A percentile compares a stretch with the other conserved stretches of the same genome.
These are phyloP conservation scores for Poeciliopsis turrubarensis DNA, from an alignment of 2,113 vertebrate species.

Conservation along the genomic window DNA sequence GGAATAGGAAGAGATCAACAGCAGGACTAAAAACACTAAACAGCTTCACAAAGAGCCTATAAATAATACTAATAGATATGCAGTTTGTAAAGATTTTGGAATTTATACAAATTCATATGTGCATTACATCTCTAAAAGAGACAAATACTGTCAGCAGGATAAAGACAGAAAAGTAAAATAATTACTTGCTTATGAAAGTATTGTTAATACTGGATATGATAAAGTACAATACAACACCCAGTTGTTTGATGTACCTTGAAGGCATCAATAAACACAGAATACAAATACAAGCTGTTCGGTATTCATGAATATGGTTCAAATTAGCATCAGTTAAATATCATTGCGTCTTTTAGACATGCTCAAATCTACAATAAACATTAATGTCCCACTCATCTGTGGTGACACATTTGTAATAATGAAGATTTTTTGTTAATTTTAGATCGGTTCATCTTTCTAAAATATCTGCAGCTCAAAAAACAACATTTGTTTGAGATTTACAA, in stretches of 20 bases:
- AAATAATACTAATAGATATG: slow-evolving; percentile 46
- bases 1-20: slow-evolving; percentile 45
- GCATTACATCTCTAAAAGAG: slow-evolving; percentile 34
- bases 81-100: slow-evolving; percentile 39
- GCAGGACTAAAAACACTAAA: slow-evolving; percentile 59
- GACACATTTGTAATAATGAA: not conserved
- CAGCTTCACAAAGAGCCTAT: slow-evolving; percentile 61
- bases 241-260: slow-evolving; percentile 21
- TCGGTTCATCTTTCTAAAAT: not conserved
- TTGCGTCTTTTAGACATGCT: slow-evolving; percentile 7
- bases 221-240: slow-evolving; percentile 10
- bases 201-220: slow-evolving; percentile 10
- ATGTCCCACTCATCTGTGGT: not conserved
- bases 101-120: slow-evolving; percentile 50
- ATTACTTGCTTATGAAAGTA: not conserved
- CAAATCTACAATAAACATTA: not conserved
- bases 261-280: slow-evolving; percentile 32
- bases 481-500: slow-evolving; percentile 1
- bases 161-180: slow-evolving; percentile 30
- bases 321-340: not conserved
- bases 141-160: slow-evolving; percentile 41
- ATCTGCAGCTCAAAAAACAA: not conserved
- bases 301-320: not conserved
- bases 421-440: slow-evolving; percentile 1
- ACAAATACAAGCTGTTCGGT: slow-evolving; percentile 15